These are phyloP conservation scores for Esox lucius DNA, from an alignment of 2,797 vertebrate genomes.

Conservation along the genomic window DNA sequence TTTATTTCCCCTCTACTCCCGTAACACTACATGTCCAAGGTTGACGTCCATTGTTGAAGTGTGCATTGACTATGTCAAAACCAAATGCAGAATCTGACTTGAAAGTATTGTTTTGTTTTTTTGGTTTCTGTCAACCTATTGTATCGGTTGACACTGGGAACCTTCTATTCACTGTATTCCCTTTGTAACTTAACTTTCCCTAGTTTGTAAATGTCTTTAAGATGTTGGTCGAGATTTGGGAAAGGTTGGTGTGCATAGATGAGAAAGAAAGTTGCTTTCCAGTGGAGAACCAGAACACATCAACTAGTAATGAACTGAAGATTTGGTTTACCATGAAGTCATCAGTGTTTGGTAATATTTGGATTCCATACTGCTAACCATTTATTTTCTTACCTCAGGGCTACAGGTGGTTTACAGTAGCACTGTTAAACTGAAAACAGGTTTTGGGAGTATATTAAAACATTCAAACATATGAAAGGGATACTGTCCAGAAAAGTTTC, in stretches of 20 bases:
- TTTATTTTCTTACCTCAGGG: neutral
- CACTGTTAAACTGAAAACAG: neutral
- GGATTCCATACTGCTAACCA: neutral
- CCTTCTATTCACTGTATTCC: too few relatives aligned
- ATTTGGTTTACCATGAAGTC: neutral
- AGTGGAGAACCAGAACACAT: neutral
- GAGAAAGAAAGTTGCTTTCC: neutral
- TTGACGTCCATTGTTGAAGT: too few relatives aligned
- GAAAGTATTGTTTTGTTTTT: too few relatives aligned
- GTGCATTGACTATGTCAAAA: too few relatives aligned
- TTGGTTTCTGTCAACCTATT: too few relatives aligned
- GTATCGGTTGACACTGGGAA: too few relatives aligned
- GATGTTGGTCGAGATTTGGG: too few relatives aligned
- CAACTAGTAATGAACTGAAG: neutral
- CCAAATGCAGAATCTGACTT: too few relatives aligned
- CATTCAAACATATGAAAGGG: neutral
- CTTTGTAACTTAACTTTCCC: too few relatives aligned
- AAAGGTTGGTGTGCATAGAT: neutral
- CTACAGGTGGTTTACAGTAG: neutral
- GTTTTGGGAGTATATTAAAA: neutral
- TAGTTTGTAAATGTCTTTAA: too few relatives aligned
- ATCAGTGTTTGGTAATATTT: neutral
- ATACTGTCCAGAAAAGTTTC: neutral
- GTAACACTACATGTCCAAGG: too few relatives aligned
- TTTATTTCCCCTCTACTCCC: too few relatives aligned